phyloP scores from a whole-genome alignment of 2,113 vertebrate species.

The Sceloporus undulatus region DNA sequence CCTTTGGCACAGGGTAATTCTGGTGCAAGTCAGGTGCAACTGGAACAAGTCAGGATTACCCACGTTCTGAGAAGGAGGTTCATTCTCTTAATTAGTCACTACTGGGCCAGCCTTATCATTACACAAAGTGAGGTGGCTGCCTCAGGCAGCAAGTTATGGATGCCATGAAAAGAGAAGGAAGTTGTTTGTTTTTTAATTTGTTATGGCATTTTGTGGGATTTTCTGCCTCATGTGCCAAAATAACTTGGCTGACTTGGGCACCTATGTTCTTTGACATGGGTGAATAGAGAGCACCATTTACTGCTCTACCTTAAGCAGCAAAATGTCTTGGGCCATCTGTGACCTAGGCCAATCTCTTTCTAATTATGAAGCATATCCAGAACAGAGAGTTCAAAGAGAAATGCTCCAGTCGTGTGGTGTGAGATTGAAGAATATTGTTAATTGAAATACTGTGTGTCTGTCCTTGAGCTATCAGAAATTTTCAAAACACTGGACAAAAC shows the following conservation, averaged over 20 bases:
- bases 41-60: not conserved
- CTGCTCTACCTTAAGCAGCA: not conserved
- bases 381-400: not conserved
- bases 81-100: not conserved
- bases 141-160: not conserved
- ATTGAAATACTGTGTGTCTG: not conserved
- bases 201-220: not conserved
- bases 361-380: not conserved
- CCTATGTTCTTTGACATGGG: too few species aligned
- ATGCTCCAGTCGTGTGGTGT: not conserved
- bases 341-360: not conserved
- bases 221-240: not conserved
- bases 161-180: not conserved
- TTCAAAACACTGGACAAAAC: not conserved
- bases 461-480: not conserved
- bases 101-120: not conserved
- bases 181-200: not conserved
- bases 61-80: not conserved
- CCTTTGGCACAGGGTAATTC: not conserved
- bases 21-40: not conserved
- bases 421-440: not conserved
- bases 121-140: too few species aligned
- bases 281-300: not conserved
- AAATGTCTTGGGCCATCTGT: not conserved
- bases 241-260: not conserved